These are phyloP conservation scores for Lasiurus borealis DNA, from an alignment of 2,113 vertebrate genomes.

Conservation along the genomic window DNA sequence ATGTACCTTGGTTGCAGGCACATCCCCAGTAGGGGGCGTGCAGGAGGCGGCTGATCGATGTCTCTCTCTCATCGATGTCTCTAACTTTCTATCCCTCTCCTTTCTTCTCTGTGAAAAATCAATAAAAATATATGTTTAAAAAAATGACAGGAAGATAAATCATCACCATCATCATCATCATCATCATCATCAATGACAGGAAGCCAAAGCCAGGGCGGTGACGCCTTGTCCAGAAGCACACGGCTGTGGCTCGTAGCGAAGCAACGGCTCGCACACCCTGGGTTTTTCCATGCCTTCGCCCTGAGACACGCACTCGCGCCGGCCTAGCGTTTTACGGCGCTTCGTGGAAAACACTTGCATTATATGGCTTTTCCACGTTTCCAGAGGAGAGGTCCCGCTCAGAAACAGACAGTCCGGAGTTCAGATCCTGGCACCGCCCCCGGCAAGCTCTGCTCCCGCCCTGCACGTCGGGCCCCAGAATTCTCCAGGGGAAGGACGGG, in stretches of 20 bases:
- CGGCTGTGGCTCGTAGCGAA: background rate
- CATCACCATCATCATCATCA: background rate
- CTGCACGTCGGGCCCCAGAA: background rate
- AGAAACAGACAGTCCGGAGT: conserved; percentile 59
- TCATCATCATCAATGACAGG: background rate
- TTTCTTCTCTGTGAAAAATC: too few species aligned
- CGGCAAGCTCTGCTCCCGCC: too few species aligned
- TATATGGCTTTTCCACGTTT: conserved; percentile 78
- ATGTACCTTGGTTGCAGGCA: too few species aligned
- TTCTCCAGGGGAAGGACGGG: background rate
- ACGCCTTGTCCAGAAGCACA: background rate
- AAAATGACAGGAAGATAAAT: too few species aligned
- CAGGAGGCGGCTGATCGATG: too few species aligned
- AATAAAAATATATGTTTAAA: too few species aligned
- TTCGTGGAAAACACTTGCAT: conserved; percentile 74
- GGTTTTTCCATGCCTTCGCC: conserved; percentile 65
- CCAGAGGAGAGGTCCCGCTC: conserved; percentile 74
- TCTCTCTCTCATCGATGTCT: too few species aligned
- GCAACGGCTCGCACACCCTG: background rate
- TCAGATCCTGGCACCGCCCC: background rate
- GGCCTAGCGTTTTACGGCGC: conserved; percentile 74
- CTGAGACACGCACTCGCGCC: background rate
- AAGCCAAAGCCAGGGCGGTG: background rate
- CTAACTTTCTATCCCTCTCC: too few species aligned
- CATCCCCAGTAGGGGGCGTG: too few species aligned